Percentiles rank a stretch among this genome's conserved stretches.
These are phyloP conservation scores for Aythya fuligula DNA, from an alignment of 2,797 vertebrate species.

Conservation along the genomic window DNA sequence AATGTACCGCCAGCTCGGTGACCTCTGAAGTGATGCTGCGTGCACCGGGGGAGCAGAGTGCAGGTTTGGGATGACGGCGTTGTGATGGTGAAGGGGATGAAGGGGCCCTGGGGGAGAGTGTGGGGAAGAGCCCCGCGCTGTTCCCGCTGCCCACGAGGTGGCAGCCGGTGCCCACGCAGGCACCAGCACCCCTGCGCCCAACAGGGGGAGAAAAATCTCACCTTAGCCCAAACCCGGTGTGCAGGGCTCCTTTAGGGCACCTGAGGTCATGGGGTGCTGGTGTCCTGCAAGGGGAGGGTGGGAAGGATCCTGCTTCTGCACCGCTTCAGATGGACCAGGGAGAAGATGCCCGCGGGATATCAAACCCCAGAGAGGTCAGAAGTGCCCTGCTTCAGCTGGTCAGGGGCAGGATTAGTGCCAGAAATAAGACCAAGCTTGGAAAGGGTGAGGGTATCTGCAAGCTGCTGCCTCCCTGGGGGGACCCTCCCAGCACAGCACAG, in stretches of 20 bases:
- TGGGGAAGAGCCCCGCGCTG: not conserved
- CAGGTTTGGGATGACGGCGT: not conserved
- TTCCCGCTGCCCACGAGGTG: constrained; percentile 68
- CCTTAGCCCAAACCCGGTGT: fast-evolving
- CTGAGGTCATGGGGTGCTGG: fast-evolving
- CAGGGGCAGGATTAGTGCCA: not conserved
- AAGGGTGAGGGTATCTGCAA: not conserved
- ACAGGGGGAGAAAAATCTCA: too few species aligned
- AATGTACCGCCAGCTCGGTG: not conserved
- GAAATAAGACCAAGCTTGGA: not conserved
- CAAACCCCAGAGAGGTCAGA: not conserved
- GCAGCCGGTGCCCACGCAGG: constrained; percentile 58
- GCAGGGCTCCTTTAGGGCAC: fast-evolving
- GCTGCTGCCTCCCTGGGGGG: not conserved
- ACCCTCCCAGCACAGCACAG: not conserved
- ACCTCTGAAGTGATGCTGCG: not conserved
- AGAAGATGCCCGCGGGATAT: not conserved
- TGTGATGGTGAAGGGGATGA: not conserved
- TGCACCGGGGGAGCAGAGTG: not conserved
- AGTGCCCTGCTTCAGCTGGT: not conserved
- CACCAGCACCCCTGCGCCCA: not conserved
- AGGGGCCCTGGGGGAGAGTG: not conserved
- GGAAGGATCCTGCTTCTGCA: not conserved
- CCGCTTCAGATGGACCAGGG: not conserved
- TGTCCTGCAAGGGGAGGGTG: not conserved